Evolutionary conservation across 1,140 invertebrate species (phyloP).

Genomic region (Hermetia illucens): DNA sequence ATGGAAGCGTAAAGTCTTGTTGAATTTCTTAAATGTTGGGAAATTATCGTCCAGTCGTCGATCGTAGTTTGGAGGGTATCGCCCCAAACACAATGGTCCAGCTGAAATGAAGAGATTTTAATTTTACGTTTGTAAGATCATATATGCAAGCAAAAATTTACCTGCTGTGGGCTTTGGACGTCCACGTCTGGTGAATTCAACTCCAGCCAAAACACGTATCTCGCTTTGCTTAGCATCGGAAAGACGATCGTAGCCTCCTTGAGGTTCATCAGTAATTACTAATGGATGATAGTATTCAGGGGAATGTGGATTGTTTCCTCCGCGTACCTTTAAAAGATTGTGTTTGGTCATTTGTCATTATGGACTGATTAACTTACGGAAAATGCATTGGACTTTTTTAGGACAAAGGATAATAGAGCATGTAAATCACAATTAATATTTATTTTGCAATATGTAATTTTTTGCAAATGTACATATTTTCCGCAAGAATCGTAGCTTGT

Average conservation of each 20-base stretch:
- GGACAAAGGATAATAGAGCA: too few relatives aligned
- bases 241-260: slow-evolving; percentile 64
- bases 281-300: slow-evolving; percentile 80
- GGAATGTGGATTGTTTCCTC: slow-evolving; percentile 82
- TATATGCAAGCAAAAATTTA: slow-evolving; percentile 16
- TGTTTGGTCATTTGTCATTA: not conserved
- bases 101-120: slow-evolving; percentile 33
- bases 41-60: slow-evolving; percentile 65
- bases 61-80: slow-evolving; percentile 48
- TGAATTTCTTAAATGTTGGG: slow-evolving; percentile 67
- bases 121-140: slow-evolving; percentile 1
- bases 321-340: slow-evolving; percentile 39
- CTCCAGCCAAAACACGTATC: slow-evolving; percentile 69
- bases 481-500: too few relatives aligned
- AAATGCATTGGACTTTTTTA: not conserved
- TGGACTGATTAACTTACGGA: not conserved
- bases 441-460: too few relatives aligned
- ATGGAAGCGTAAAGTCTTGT: slow-evolving; percentile 49
- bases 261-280: slow-evolving; percentile 76
- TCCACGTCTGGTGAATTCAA: slow-evolving; percentile 67
- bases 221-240: slow-evolving; percentile 53
- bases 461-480: too few relatives aligned
- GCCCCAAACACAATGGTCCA: slow-evolving; percentile 61
- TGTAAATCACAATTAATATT: too few relatives aligned
- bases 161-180: slow-evolving; percentile 59